Conservation (phyloP, 2,113 vertebrate genomes). For the Callipepla squamata region DNA sequence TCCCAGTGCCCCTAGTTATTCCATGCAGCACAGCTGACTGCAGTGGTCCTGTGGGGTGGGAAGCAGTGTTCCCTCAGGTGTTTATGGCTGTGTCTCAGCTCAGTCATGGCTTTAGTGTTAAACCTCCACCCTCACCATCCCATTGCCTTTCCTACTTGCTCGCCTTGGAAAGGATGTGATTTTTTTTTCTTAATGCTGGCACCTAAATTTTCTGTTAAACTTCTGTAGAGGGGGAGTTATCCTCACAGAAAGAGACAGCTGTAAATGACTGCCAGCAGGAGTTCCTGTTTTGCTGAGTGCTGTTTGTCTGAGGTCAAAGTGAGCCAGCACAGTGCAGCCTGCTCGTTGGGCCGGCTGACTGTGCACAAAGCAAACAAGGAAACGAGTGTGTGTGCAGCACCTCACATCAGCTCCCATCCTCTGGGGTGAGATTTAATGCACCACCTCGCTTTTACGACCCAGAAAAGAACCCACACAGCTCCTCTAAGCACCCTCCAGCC, state of each 20-base stretch:
- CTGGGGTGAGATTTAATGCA: not conserved
- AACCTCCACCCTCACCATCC: not conserved
- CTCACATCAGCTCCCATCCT: slow-evolving; percentile 21
- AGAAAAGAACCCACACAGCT: not conserved
- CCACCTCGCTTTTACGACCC: not conserved
- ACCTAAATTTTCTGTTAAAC: not conserved
- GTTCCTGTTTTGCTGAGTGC: slow-evolving; percentile 34
- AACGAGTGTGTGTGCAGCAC: not conserved
- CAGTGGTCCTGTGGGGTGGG: not conserved
- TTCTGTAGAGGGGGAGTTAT: not conserved
- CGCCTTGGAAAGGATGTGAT: not conserved
- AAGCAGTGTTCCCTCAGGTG: not conserved
- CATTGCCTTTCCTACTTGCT: not conserved
- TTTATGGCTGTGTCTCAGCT: not conserved
- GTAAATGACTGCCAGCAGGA: not conserved
- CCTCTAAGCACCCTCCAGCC: not conserved
- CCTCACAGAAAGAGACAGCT: not conserved
- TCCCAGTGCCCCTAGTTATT: not conserved
- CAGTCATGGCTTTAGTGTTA: not conserved
- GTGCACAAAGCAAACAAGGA: slow-evolving; percentile 30
- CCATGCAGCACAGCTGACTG: not conserved
- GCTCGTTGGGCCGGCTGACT: not conserved
- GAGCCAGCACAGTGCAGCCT: not conserved
- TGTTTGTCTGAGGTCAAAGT: not conserved
- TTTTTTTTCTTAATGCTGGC: not conserved